phyloP scores from a whole-genome alignment of 1,140 invertebrate genomes.

The Holotrichia oblita region DNA sequence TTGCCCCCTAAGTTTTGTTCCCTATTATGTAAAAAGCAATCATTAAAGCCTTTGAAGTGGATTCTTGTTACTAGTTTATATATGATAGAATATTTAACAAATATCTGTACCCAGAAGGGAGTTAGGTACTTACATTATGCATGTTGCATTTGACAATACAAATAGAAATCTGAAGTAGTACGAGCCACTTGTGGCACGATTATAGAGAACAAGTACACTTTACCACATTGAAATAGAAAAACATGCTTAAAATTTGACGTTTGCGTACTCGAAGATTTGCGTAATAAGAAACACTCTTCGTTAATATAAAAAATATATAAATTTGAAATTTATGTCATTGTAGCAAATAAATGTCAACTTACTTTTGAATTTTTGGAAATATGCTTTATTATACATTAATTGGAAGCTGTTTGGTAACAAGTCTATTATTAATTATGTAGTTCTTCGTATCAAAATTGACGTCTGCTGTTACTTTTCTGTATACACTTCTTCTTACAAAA shows the following conservation, averaged over 20 bases:
- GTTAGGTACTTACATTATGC: no score
- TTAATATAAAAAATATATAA: neutral
- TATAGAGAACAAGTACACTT: no score
- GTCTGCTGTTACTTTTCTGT: neutral
- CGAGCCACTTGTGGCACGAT: no score
- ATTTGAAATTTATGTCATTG: conserved; percentile 10
- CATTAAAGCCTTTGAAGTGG: no score
- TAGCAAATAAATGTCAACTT: neutral
- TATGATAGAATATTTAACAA: no score
- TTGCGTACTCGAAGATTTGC: neutral
- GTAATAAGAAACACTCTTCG: neutral
- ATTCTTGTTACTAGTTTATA: no score
- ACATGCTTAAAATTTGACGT: neutral
- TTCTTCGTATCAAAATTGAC: neutral
- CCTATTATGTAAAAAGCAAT: no score
- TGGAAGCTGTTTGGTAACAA: neutral
- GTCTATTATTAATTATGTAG: neutral
- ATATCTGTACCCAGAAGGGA: no score
- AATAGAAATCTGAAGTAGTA: no score
- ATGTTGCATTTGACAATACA: no score
- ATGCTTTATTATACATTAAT: neutral
- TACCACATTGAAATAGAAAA: no score
- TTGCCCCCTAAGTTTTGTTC: no score
- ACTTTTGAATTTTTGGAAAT: neutral
- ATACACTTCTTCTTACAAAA: neutral